Evolutionary conservation across 2,888 invertebrate species (phyloP).

Genomic region (Gordius sp.): DNA sequence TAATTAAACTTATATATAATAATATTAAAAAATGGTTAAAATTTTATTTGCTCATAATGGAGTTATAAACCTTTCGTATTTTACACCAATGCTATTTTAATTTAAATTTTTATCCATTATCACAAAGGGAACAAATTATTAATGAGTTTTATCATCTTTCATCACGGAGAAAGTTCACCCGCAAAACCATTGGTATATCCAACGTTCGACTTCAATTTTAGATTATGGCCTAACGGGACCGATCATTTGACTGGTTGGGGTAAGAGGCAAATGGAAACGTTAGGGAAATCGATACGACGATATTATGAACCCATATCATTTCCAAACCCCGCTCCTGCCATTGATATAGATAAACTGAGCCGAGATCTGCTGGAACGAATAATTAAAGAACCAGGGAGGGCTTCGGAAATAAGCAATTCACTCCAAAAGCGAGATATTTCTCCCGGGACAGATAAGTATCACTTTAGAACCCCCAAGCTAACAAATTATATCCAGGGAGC

Average conservation of each 20-base stretch:
- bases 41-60: too few relatives aligned
- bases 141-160: constrained; percentile 1
- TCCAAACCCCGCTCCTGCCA: too few relatives aligned
- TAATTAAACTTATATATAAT: too few relatives aligned
- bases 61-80: too few relatives aligned
- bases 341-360: neutral
- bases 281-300: neutral
- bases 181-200: neutral
- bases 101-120: too few relatives aligned
- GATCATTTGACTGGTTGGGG: neutral
- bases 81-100: too few relatives aligned
- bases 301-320: neutral
- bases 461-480: neutral
- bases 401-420: neutral
- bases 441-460: neutral
- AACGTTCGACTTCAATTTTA: neutral
- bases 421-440: neutral
- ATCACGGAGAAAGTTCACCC: neutral
- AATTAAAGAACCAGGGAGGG: neutral
- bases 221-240: constrained; percentile 8
- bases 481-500: neutral
- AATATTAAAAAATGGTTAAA: too few relatives aligned
- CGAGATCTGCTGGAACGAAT: neutral
- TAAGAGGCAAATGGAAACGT: constrained; percentile 1
- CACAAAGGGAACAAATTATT: too few relatives aligned